Evolutionary conservation across 2,797 vertebrate genomes (phyloP).

Genomic region (Stomatorhinus walkeri): DNA sequence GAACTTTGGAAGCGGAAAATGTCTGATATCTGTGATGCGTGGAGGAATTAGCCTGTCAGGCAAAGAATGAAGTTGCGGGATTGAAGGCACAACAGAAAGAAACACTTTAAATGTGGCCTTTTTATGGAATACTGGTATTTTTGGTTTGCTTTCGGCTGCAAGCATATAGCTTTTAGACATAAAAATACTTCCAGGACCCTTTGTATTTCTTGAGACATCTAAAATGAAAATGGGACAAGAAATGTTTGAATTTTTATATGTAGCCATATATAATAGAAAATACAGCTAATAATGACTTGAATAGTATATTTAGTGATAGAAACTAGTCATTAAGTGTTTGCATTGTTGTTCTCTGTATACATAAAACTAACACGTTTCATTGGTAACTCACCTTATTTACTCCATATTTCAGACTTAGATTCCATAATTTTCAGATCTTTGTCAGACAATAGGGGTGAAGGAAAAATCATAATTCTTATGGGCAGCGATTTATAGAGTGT

Average conservation of each 20-base stretch:
- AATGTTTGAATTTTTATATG: not conserved
- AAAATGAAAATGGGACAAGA: not conserved
- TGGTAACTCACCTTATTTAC: not conserved
- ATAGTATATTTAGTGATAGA: not conserved
- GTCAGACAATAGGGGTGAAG: not conserved
- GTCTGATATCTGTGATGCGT: slow-evolving; percentile 34
- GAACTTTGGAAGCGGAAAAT: slow-evolving; percentile 38
- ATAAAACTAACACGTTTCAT: not conserved
- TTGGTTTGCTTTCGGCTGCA: slow-evolving; percentile 63
- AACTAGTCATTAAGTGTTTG: not conserved
- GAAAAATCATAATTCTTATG: not conserved
- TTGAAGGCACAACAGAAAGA: not conserved
- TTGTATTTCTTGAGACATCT: not conserved
- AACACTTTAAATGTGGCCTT: slow-evolving; percentile 34
- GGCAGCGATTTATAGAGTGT: not conserved
- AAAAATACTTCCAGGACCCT: slow-evolving; percentile 36
- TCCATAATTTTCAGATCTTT: not conserved
- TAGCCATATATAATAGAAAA: not conserved
- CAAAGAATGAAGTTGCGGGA: slow-evolving; percentile 27
- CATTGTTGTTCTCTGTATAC: not conserved
- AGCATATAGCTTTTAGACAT: slow-evolving; percentile 47
- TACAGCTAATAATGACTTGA: not conserved
- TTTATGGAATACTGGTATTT: slow-evolving; percentile 60
- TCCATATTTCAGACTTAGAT: not conserved
- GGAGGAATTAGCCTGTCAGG: slow-evolving; percentile 39